Percentiles rank a stretch among this genome's conserved stretches.
Conservation (phyloP, 2,888 invertebrate genomes). For the Pandemis corylana region DNA sequence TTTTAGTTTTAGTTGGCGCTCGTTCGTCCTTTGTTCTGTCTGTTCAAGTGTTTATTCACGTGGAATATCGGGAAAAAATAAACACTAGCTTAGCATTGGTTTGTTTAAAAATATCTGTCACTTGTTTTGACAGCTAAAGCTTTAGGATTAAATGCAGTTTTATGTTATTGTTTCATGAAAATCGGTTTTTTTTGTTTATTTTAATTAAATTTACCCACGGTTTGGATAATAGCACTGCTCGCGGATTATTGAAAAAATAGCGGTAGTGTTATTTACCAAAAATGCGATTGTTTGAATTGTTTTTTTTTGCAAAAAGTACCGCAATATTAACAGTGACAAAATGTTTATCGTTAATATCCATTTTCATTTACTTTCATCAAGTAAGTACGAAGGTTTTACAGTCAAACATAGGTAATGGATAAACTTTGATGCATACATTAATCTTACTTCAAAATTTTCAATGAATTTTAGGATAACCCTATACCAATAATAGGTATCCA, state of each 20-base stretch:
- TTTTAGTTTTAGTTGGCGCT: constrained; percentile 52
- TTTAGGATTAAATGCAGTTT: neutral
- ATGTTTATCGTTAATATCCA: too few relatives aligned
- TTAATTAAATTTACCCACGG: neutral
- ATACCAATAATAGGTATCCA: too few relatives aligned
- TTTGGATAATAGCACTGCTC: neutral
- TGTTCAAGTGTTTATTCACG: constrained; percentile 57
- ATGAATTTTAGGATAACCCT: too few relatives aligned
- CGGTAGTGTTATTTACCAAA: neutral
- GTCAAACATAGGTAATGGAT: too few relatives aligned
- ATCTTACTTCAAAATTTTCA: too few relatives aligned
- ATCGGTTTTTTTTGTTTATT: neutral
- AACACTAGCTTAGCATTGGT: constrained; percentile 46
- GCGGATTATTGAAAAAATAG: neutral
- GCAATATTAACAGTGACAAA: too few relatives aligned
- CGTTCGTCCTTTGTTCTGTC: constrained; percentile 59
- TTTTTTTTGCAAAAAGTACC: neutral
- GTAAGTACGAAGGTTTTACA: too few relatives aligned
- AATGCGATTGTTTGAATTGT: neutral
- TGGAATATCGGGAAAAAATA: constrained; percentile 58
- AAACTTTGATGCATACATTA: too few relatives aligned
- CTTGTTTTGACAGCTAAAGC: constrained; percentile 24
- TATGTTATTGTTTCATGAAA: neutral
- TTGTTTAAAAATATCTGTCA: constrained; percentile 23
- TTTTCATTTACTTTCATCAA: too few relatives aligned